Evolutionary conservation across 2,797 vertebrate species (phyloP).

Genomic region (Orientallactaga sibirica): DNA sequence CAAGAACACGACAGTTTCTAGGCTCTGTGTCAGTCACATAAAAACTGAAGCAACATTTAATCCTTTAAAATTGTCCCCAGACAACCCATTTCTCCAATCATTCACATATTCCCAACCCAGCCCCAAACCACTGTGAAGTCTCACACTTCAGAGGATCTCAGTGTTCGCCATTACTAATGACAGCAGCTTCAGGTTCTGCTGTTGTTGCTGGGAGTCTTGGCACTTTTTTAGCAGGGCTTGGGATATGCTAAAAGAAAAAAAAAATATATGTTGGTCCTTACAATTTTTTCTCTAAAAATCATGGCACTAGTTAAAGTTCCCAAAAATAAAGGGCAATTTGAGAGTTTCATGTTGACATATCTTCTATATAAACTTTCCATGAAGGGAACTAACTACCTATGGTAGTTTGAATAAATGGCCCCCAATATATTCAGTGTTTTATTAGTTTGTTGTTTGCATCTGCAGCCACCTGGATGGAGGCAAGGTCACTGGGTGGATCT

Average conservation of each 20-base stretch:
- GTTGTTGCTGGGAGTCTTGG: slow-evolving; percentile 93
- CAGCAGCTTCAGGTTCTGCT: slow-evolving; percentile 87
- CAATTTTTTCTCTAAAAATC: background rate
- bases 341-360: background rate
- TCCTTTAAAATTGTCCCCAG: slow-evolving; percentile 78
- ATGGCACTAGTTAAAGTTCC: background rate
- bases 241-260: slow-evolving; percentile 91
- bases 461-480: no score
- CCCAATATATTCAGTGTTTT: no score
- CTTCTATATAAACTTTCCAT: background rate
- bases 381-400: background rate
- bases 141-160: slow-evolving; percentile 88
- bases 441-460: no score
- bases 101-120: slow-evolving; percentile 52
- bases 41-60: slow-evolving; percentile 84
- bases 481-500: no score
- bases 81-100: slow-evolving; percentile 44
- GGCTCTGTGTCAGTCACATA: slow-evolving; percentile 83
- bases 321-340: background rate
- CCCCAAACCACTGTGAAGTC: slow-evolving; percentile 68
- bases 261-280: slow-evolving; percentile 38
- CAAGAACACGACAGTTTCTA: slow-evolving; percentile 74
- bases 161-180: slow-evolving; percentile 92
- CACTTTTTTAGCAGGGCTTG: slow-evolving; percentile 97
- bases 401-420: no score